A percentile compares a stretch with the other conserved stretches of the same genome.
Evolutionary conservation across 2,888 invertebrate genomes (phyloP).

Genomic region (Chloromyia formosa): DNA sequence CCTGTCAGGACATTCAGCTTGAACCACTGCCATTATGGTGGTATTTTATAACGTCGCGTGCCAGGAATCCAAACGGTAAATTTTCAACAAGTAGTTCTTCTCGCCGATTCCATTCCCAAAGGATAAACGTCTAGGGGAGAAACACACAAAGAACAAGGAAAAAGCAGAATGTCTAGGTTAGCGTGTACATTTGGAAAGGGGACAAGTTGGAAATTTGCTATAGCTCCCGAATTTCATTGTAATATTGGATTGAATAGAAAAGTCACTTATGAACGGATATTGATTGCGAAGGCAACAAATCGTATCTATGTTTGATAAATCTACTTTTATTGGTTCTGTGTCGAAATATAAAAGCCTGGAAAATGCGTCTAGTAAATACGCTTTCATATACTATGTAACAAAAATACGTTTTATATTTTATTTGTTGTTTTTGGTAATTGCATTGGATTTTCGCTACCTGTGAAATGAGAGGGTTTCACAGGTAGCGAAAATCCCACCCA

Average conservation of each 20-base stretch:
- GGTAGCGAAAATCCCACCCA: too few species aligned
- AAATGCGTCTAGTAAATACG: too few species aligned
- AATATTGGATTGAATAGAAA: conserved; percentile 3
- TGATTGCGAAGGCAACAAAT: not conserved
- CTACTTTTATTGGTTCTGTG: not conserved
- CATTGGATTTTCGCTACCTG: too few species aligned
- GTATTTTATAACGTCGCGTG: conserved; percentile 39
- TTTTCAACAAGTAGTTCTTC: conserved; percentile 39
- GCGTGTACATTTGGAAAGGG: conserved; percentile 15
- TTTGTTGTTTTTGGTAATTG: too few species aligned
- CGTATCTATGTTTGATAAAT: not conserved
- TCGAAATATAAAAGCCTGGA: too few species aligned
- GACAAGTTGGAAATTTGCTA: conserved; percentile 20
- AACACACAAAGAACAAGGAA: not conserved
- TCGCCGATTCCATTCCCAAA: conserved; percentile 1
- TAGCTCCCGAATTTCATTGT: conserved; percentile 20
- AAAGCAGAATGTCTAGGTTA: conserved; percentile 24
- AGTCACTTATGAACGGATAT: conserved; percentile 13
- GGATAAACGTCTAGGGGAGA: conserved; percentile 8
- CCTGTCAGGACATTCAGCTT: not conserved
- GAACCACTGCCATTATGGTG: not conserved
- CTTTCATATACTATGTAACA: too few species aligned
- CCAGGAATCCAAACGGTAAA: conserved; percentile 38
- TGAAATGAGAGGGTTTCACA: too few species aligned
- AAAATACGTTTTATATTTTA: too few species aligned